phyloP scores from a whole-genome alignment of 2,888 invertebrate species.

The Chrysolina oricalcia region DNA sequence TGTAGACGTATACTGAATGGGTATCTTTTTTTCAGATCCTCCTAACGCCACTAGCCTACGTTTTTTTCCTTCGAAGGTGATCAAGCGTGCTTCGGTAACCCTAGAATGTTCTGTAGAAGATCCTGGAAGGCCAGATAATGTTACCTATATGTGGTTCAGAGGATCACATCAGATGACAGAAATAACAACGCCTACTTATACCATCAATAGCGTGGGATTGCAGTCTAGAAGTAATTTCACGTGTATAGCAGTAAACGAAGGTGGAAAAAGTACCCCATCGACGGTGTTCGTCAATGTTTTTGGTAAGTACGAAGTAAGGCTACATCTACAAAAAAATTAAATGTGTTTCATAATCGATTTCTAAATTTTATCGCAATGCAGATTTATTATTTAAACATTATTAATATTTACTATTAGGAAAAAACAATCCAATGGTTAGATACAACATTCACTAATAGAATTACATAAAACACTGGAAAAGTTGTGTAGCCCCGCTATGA shows the following conservation, averaged over 20 bases:
- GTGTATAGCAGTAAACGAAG: constrained; percentile 89
- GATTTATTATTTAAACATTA: no score
- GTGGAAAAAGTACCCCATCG: constrained; percentile 84
- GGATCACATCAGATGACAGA: constrained; percentile 84
- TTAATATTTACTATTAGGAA: no score
- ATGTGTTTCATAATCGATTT: neutral
- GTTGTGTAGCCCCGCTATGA: no score
- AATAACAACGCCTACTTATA: constrained; percentile 84
- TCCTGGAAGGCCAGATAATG: constrained; percentile 85
- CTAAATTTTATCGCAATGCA: no score
- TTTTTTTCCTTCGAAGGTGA: constrained; percentile 83
- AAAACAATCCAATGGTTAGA: no score
- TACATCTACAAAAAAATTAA: neutral
- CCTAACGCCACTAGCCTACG: constrained; percentile 87
- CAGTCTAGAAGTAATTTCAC: constrained; percentile 92
- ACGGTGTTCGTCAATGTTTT: constrained; percentile 82
- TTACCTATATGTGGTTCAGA: constrained; percentile 86
- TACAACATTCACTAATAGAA: no score
- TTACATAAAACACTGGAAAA: no score
- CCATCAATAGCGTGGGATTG: constrained; percentile 87
- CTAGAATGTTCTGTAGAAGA: constrained; percentile 89
- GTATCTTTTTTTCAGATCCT: constrained; percentile 77
- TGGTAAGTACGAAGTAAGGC: constrained; percentile 68
- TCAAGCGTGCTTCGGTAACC: constrained; percentile 88
- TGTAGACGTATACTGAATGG: no score